A percentile compares a stretch with the other conserved stretches of the same genome.
Evolutionary conservation across 1,140 invertebrate species (phyloP).

Genomic region (Aphidius gifuensis): DNA sequence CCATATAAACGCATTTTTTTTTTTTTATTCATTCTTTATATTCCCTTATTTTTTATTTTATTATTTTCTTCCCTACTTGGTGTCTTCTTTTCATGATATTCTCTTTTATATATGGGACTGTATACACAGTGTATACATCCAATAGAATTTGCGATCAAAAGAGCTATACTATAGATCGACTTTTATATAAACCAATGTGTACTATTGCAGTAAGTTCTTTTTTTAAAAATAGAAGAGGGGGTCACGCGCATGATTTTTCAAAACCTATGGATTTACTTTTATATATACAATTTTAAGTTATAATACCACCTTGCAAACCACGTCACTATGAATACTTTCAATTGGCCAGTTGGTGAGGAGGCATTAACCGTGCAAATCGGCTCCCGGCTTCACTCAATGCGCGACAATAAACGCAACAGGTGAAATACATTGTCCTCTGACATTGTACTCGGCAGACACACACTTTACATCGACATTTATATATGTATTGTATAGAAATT

Average conservation of each 20-base stretch:
- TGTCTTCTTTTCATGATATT: slow-evolving; percentile 8
- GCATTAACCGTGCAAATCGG: slow-evolving; percentile 49
- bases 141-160: slow-evolving; percentile 45
- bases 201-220: slow-evolving; percentile 21
- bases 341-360: slow-evolving; percentile 31
- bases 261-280: slow-evolving; percentile 15
- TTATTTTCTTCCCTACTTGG: neutral
- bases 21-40: neutral
- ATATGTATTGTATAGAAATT: slow-evolving; percentile 8
- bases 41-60: slow-evolving; percentile 4
- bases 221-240: slow-evolving; percentile 31
- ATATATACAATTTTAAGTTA: slow-evolving; percentile 15
- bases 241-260: slow-evolving; percentile 20
- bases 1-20: slow-evolving; percentile 7
- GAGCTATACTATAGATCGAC: slow-evolving; percentile 23
- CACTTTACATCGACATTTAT: slow-evolving; percentile 10
- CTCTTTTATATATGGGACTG: slow-evolving; percentile 9
- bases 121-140: slow-evolving; percentile 31
- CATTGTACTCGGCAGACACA: slow-evolving; percentile 13
- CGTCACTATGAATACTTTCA: slow-evolving; percentile 26
- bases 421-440: slow-evolving; percentile 30
- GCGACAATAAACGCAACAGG: slow-evolving; percentile 43
- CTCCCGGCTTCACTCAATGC: slow-evolving; percentile 35
- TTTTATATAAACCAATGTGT: neutral
- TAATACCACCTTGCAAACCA: slow-evolving; percentile 21